Evolutionary conservation across 2,797 vertebrate species (phyloP).

Genomic region (Sarcophilus harrisii): DNA sequence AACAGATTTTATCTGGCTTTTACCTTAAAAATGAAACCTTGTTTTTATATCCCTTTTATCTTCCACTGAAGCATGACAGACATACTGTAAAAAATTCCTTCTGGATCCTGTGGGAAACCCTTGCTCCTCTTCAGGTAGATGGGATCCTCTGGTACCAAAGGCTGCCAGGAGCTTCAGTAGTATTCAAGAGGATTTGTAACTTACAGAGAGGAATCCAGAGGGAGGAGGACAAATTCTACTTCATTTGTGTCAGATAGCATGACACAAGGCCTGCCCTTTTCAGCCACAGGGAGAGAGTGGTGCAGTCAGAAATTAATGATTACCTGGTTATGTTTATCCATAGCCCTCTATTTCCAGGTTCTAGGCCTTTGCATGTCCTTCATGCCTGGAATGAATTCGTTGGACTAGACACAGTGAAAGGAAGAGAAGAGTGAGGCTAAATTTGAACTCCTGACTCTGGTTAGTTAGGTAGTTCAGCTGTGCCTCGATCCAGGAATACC

Average conservation of each 20-base stretch:
- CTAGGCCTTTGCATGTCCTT: no score
- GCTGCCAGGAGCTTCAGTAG: not conserved
- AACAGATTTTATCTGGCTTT: not conserved
- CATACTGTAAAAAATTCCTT: not conserved
- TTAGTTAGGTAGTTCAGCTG: not conserved
- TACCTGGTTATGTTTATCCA: no score
- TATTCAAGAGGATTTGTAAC: no score
- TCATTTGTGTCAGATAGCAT: no score
- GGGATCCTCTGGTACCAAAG: not conserved
- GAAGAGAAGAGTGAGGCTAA: not conserved
- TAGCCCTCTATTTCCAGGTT: no score
- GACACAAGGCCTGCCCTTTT: no score
- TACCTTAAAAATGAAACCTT: not conserved
- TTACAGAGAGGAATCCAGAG: no score
- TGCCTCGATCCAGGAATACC: not conserved
- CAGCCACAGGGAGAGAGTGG: no score
- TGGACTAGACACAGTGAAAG: not conserved
- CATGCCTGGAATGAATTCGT: no score
- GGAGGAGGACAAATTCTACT: no score
- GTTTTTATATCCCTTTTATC: not conserved
- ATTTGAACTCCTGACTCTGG: not conserved
- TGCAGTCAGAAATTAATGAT: no score
- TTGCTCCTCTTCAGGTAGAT: not conserved
- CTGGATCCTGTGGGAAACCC: not conserved
- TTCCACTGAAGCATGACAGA: not conserved